phyloP scores from a whole-genome alignment of 1,140 invertebrate genomes.

The Zophobas atratus region DNA sequence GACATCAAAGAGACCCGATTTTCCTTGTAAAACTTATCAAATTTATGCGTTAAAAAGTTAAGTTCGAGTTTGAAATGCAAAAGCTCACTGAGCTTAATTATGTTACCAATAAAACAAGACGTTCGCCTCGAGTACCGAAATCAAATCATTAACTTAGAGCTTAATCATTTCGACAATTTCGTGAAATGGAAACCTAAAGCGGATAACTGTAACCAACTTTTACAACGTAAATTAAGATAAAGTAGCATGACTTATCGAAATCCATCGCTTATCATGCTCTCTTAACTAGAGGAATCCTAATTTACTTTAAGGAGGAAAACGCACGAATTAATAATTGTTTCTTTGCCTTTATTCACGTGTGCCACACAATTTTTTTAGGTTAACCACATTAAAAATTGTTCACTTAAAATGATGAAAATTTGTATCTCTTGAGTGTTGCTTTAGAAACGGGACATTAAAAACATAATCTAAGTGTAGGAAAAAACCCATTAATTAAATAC shows the following conservation, averaged over 20 bases:
- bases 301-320: too few species aligned
- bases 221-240: constrained; percentile 17
- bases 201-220: constrained; percentile 6
- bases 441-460: too few species aligned
- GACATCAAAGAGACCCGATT: constrained; percentile 33
- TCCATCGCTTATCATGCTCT: background rate
- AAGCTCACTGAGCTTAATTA: constrained; percentile 33
- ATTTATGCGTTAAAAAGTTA: constrained; percentile 35
- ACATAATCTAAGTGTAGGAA: too few species aligned
- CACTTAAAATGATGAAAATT: too few species aligned
- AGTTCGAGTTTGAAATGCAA: constrained; percentile 19
- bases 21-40: constrained; percentile 30
- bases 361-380: too few species aligned
- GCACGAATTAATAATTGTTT: too few species aligned
- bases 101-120: constrained; percentile 29
- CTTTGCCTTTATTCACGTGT: too few species aligned
- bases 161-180: constrained; percentile 24
- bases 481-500: too few species aligned
- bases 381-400: too few species aligned
- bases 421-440: too few species aligned
- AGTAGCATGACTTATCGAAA: constrained; percentile 10
- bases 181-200: background rate
- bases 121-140: constrained; percentile 4
- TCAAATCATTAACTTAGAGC: constrained; percentile 28
- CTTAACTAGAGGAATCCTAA: background rate